Evolutionary conservation across 2,888 invertebrate genomes (phyloP), one percentile per base, ranked within the genome.

Genomic region (Cordilura impudica): DNA sequence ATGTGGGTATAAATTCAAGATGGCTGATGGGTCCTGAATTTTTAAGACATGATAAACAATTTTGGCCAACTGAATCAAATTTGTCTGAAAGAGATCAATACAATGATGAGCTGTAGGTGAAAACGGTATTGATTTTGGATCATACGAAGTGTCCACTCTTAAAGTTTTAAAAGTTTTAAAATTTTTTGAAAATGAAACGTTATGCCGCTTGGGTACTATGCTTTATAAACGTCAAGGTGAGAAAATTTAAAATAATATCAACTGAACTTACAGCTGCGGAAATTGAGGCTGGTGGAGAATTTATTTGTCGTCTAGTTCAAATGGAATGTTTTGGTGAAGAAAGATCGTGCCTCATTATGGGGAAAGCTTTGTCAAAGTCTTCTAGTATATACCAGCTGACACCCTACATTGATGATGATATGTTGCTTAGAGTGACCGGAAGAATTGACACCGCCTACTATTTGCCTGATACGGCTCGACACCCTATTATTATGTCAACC

Each of bases 371-470:
- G 16, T 18, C 66, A n/a, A 58, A 29, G 21, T 7, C 7, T 7
- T 60, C 56, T 16, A 21, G 7, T n/a, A 54, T 66, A 3, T 56
- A 45, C 31, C 29, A 65, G 31, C 16, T 77, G 8, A 66, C 70
- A 3, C 77, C 79, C 2, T 79, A 54, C 26, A 10, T 81, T 2
- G 70, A 77, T 19, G 43, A 63, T 0, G 19, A 53, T 26, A 53
- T 51, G 2, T 26, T 74, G 7, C 35, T 79, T 1, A 26, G 65
- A 4, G 35, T 80, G 0, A 31, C 53, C 2, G 73, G 65, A 0
- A 39, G 78, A 14, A 71, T 75, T 7, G 73, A 81, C 21, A 71
- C 63, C 14, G 75, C 78, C 16, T 56, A 45, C n/a, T 70, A 47
- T n/a, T 35, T 82, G 12, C 75, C 74, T 1, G 14, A 51, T 8